Conservation (phyloP, 2,888 invertebrate species). For the Melitaea athalia region DNA sequence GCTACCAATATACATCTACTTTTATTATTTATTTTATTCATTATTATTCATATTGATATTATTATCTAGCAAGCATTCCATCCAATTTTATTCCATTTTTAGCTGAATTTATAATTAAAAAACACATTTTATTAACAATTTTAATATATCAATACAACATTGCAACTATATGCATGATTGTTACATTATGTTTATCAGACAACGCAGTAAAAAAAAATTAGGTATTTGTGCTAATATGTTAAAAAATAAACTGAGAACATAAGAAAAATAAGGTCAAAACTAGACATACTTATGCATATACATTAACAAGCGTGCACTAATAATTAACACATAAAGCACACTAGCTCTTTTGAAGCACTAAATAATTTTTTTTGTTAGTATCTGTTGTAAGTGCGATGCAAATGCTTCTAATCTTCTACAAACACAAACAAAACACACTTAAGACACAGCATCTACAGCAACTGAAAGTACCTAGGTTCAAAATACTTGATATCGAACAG, state of each 20-base stretch:
- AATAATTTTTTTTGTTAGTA: not conserved
- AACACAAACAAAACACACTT: constrained; percentile 9
- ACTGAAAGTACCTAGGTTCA: constrained; percentile 84
- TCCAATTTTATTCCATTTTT: no score
- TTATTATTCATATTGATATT: no score
- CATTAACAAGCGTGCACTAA: constrained; percentile 13
- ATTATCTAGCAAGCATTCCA: no score
- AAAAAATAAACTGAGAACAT: not conserved
- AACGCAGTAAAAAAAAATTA: not conserved
- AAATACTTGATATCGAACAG: constrained; percentile 85
- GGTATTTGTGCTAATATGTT: not conserved
- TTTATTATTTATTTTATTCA: no score
- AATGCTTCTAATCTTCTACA: constrained; percentile 19
- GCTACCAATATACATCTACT: no score
- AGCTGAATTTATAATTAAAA: no score
- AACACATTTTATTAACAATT: no score
- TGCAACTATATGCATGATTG: not conserved
- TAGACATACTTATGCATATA: not conserved
- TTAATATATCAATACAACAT: not conserved
- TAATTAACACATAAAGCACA: constrained; percentile 27
- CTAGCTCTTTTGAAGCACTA: constrained; percentile 25
- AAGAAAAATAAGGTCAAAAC: not conserved
- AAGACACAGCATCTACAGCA: constrained; percentile 65
- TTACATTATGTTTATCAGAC: not conserved
- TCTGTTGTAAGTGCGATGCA: constrained; percentile 10